phyloP scores from a whole-genome alignment of 2,888 invertebrate species.

The Drosophila seclusa region DNA sequence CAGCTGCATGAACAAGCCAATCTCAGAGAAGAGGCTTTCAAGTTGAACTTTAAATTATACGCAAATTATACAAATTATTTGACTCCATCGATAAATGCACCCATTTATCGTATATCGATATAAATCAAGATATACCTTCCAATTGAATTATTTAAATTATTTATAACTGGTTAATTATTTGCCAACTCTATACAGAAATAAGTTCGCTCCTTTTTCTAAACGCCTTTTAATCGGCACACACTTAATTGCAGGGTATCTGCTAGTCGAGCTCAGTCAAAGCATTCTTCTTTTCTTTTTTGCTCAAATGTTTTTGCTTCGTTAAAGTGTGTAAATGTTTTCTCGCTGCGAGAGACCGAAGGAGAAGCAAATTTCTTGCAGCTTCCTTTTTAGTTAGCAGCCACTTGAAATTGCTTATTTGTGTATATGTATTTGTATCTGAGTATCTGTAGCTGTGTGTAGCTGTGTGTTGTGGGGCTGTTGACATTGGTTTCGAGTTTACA shows the following conservation, averaged over 20 bases:
- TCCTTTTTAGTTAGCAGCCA: slow-evolving; percentile 63
- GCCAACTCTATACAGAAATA: fast-evolving
- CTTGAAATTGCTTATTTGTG: slow-evolving; percentile 62
- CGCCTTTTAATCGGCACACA: fast-evolving
- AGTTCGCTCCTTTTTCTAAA: fast-evolving
- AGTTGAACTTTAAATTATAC: background rate
- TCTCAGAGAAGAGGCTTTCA: background rate
- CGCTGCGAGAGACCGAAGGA: slow-evolving; percentile 59
- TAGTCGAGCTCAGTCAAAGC: background rate
- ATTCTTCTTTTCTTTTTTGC: slow-evolving; percentile 43
- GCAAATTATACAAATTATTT: background rate
- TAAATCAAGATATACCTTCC: background rate
- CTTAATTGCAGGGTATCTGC: background rate
- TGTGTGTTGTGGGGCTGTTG: slow-evolving; percentile 76
- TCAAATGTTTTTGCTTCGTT: slow-evolving; percentile 73
- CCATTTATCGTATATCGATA: background rate
- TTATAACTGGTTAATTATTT: background rate
- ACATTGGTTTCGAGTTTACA: slow-evolving; percentile 83
- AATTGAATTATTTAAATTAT: no score
- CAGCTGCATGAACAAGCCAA: background rate
- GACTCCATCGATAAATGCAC: background rate
- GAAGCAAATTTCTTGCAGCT: slow-evolving; percentile 53
- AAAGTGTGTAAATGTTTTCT: slow-evolving; percentile 78
- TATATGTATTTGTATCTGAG: slow-evolving; percentile 33
- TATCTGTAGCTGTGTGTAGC: slow-evolving; percentile 36